These are phyloP conservation scores for Poeciliopsis occidentalis DNA, from an alignment of 2,113 vertebrate species.

Conservation along the genomic window DNA sequence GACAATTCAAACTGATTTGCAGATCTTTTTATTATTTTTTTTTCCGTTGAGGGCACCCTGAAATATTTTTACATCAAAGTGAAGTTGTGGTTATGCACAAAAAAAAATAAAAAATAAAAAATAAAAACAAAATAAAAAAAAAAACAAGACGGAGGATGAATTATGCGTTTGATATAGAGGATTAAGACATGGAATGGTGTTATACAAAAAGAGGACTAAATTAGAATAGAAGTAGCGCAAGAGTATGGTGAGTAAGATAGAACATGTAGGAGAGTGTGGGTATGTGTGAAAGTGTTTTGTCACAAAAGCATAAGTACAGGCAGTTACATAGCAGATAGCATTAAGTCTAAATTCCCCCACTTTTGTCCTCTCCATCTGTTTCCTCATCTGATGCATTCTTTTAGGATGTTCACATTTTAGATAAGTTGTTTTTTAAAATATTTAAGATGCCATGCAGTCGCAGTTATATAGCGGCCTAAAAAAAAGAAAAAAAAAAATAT, in stretches of 20 bases:
- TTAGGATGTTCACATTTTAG: neutral
- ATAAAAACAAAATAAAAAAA: neutral
- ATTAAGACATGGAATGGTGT: constrained; percentile 8
- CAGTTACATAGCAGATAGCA: neutral
- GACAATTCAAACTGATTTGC: neutral
- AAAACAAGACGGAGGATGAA: neutral
- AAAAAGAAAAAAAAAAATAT: no score
- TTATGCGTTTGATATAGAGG: neutral
- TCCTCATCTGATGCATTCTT: neutral
- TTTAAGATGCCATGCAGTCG: neutral
- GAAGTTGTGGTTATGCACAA: neutral
- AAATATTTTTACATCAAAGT: neutral
- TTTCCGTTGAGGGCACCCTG: neutral
- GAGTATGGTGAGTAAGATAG: constrained; percentile 1
- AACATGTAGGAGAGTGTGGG: constrained; percentile 2
- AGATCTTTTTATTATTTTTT: neutral
- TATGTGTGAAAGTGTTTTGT: neutral
- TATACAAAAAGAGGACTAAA: constrained; percentile 2
- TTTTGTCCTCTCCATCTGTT: neutral
- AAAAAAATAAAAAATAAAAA: constrained; percentile 1
- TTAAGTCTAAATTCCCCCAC: neutral
- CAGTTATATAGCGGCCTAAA: no score
- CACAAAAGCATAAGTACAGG: neutral
- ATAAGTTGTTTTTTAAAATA: neutral
- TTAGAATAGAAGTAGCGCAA: neutral